phyloP scores from a whole-genome alignment of 2,888 invertebrate genomes.

The Pseudoips prasinana region DNA sequence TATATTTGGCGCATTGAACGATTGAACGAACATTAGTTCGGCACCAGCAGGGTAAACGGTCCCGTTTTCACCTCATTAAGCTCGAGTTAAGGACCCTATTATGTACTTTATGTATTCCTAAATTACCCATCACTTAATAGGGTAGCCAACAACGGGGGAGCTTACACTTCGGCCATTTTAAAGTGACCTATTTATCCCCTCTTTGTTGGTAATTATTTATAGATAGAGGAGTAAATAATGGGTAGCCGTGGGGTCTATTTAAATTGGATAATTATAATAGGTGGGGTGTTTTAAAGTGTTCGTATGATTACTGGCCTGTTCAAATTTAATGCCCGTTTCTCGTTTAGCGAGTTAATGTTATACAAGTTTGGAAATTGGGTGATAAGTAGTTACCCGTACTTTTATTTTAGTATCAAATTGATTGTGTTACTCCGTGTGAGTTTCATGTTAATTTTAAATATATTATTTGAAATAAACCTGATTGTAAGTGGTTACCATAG shows the following conservation, averaged over 20 bases:
- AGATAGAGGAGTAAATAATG: constrained; percentile 16
- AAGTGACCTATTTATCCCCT: constrained; percentile 39
- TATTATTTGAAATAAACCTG: too few species aligned
- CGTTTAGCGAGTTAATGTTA: constrained; percentile 46
- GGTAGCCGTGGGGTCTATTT: constrained; percentile 39
- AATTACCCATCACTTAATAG: constrained; percentile 81
- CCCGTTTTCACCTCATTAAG: constrained; percentile 80
- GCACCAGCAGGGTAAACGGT: constrained; percentile 59
- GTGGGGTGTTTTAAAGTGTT: constrained; percentile 75
- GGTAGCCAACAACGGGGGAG: constrained; percentile 61
- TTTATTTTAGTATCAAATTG: too few species aligned
- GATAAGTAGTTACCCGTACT: constrained; percentile 35
- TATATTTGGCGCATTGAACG: constrained; percentile 42
- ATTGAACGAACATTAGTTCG: constrained; percentile 55
- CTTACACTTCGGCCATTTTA: constrained; percentile 55
- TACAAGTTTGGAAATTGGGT: constrained; percentile 57
- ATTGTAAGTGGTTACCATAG: too few species aligned
- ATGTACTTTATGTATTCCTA: constrained; percentile 82
- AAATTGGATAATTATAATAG: constrained; percentile 49
- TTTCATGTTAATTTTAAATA: too few species aligned
- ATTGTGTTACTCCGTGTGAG: too few species aligned
- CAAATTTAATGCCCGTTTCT: constrained; percentile 71
- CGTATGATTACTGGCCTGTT: constrained; percentile 75
- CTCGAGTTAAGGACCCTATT: constrained; percentile 77
- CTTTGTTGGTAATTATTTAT: constrained; percentile 23